These are phyloP conservation scores for Harpalus rufipes DNA, from an alignment of 2,888 invertebrate species.

Conservation along the genomic window DNA sequence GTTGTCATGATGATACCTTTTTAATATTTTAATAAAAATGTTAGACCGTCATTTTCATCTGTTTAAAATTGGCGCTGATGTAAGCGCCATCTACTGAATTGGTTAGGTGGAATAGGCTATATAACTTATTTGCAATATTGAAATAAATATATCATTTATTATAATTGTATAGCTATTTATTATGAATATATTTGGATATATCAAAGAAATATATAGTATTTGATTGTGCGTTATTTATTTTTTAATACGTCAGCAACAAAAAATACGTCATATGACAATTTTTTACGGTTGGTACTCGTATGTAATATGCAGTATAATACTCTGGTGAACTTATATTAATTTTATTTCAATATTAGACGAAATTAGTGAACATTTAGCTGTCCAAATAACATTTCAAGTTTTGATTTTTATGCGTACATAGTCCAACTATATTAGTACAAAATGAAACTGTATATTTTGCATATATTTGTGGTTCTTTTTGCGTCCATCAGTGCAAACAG, in stretches of 20 bases:
- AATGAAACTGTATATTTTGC: slow-evolving; percentile 46
- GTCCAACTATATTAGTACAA: slow-evolving; percentile 10
- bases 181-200: too few species aligned
- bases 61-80: too few species aligned
- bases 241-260: slow-evolving; percentile 12
- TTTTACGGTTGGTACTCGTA: slow-evolving; percentile 30
- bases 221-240: neutral
- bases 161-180: too few species aligned
- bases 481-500: slow-evolving; percentile 49
- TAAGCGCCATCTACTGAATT: too few species aligned
- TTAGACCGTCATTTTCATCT: too few species aligned
- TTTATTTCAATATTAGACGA: slow-evolving; percentile 50
- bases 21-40: too few species aligned
- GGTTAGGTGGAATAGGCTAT: too few species aligned
- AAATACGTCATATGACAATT: slow-evolving; percentile 27
- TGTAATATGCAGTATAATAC: slow-evolving; percentile 22
- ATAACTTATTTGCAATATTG: too few species aligned
- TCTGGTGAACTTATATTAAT: slow-evolving; percentile 24
- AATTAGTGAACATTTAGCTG: slow-evolving; percentile 31
- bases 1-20: too few species aligned
- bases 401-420: slow-evolving; percentile 33
- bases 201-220: too few species aligned
- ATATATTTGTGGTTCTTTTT: slow-evolving; percentile 32
- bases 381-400: slow-evolving; percentile 6
- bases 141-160: too few species aligned